Evolutionary conservation across 2,888 invertebrate genomes (phyloP).

Genomic region (Ochropleura leucogaster): DNA sequence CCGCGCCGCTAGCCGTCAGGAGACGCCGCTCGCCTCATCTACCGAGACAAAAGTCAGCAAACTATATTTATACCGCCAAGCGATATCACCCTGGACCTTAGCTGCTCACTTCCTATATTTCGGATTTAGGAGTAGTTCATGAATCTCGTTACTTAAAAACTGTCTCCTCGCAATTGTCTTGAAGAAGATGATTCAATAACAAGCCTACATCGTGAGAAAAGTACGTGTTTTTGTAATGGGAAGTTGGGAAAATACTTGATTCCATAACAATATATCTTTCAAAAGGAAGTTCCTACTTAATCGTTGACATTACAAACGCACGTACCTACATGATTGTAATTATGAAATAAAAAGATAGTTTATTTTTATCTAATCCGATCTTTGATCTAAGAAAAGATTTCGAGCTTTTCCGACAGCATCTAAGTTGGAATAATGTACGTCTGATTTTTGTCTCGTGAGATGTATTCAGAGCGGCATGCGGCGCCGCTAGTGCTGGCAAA

Average conservation of each 20-base stretch:
- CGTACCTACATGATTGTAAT: conserved; percentile 32
- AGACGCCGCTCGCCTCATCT: conserved; percentile 89
- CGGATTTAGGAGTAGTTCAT: conserved; percentile 20
- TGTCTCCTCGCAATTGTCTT: background rate
- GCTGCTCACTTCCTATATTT: conserved; percentile 49
- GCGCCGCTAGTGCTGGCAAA: conserved; percentile 89
- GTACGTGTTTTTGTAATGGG: conserved; percentile 52
- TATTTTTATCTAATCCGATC: conserved; percentile 4
- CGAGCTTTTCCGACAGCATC: conserved; percentile 58
- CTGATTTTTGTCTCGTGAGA: conserved; percentile 91
- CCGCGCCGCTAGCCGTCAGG: conserved; percentile 86
- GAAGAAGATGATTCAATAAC: conserved; percentile 7
- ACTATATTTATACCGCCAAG: conserved; percentile 68
- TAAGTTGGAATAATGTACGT: conserved; percentile 54
- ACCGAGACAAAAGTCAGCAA: conserved; percentile 90
- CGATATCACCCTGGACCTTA: conserved; percentile 60
- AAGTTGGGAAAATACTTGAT: conserved; percentile 8
- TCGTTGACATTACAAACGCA: conserved; percentile 45
- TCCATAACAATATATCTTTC: conserved; percentile 2
- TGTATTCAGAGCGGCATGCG: conserved; percentile 85
- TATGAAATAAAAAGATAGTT: background rate
- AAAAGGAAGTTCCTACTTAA: conserved; percentile 15
- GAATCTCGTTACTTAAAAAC: conserved; percentile 20
- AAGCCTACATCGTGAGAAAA: conserved; percentile 25
- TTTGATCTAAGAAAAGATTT: conserved; percentile 24